A percentile compares a stretch with the other conserved stretches of the same genome.
phyloP scores from a whole-genome alignment of 2,888 invertebrate genomes.

The Euproctis similis region DNA sequence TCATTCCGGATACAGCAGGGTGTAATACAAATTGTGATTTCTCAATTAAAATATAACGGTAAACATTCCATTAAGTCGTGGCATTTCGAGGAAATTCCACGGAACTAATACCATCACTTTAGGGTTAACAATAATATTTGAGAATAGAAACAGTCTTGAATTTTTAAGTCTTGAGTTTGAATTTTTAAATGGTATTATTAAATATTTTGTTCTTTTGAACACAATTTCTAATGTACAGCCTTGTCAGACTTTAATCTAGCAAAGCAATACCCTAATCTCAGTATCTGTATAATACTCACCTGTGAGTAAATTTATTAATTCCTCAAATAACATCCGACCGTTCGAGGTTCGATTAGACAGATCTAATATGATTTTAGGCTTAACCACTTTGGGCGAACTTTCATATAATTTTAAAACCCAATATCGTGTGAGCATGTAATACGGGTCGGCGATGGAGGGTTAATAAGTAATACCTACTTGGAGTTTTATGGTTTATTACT shows the following conservation, averaged over 20 bases:
- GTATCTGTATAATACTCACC: too few species aligned
- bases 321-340: too few species aligned
- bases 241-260: too few species aligned
- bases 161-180: too few species aligned
- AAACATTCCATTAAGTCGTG: constrained; percentile 10
- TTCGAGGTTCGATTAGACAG: constrained; percentile 19
- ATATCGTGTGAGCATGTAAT: constrained; percentile 4
- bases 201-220: too few species aligned
- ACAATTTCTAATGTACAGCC: too few species aligned
- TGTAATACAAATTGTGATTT: constrained; percentile 21
- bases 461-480: constrained; percentile 3
- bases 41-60: constrained; percentile 16
- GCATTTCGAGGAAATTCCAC: constrained; percentile 6
- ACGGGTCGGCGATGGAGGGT: constrained; percentile 1
- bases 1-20: constrained; percentile 5
- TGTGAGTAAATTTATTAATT: too few species aligned
- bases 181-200: too few species aligned
- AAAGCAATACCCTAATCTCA: too few species aligned
- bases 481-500: constrained; percentile 2
- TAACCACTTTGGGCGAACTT: constrained; percentile 7
- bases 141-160: too few species aligned
- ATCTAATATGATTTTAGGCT: constrained; percentile 20
- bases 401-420: not conserved
- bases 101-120: too few species aligned
- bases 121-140: too few species aligned